Base-by-base conservation (phyloP, 2,797 vertebrate genomes). In the Trichosurus vulpecula region DNA sequence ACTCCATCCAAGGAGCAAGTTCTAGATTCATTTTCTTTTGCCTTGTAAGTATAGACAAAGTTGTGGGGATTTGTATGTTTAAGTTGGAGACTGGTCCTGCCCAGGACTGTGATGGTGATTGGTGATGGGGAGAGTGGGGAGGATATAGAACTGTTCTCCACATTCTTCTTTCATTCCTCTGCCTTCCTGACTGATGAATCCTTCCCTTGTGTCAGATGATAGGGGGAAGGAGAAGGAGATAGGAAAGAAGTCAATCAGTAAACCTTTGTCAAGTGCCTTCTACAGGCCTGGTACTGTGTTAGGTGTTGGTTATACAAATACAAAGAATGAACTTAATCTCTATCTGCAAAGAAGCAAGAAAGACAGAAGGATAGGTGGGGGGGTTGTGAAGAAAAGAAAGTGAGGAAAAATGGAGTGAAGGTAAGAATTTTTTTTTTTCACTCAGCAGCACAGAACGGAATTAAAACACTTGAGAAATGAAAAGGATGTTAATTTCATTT, bases 11-110 rank as follows among this genome's bases (percentile, higher is more conserved):
- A 92, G 95, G 6, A 47, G 6, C 91, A n/a, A 90, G 90, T 93
- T 97, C n/a, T 94, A 19, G 30, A 58, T 66, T 96, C 94, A 87
- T 57, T 41, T 96, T 93, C 57, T 93, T 95, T 95, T 91, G 29
- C 52, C 90, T 41, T 87, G 30, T 81, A 5, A 56, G 47, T 12
- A 87, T 52, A 93, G 90, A 90, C 41, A 89, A 95, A 81, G n/a
- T 52, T 66, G 35, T 14, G 90, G 41, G 74, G 93, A 52, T n/a
- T 19, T 54, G 27, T 90, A n/a, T 27, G 54, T 91, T 57, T 92
- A 54, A 58, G 95, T 74, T 74, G 41, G 95, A 94, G 96, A 96
- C 51, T 4, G 11, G 35, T 54, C 57, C 81, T 90, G 41, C 52
- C 14, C 35, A 74, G 31, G 55, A 93, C 52, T 53, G n/a, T 22